phyloP scores from a whole-genome alignment of 2,113 vertebrate species.

The Clarias magur region DNA sequence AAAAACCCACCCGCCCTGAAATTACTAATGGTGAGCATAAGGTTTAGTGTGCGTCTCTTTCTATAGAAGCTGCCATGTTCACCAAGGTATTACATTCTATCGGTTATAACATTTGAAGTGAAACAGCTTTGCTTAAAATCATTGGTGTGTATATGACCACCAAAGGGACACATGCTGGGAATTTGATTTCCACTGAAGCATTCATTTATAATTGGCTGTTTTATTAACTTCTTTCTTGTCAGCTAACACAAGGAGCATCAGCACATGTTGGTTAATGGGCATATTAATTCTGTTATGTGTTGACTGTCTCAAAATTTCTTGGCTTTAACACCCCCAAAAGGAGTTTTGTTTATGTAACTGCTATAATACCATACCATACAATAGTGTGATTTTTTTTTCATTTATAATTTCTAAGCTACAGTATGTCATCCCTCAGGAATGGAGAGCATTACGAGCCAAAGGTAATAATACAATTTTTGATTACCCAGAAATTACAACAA shows the following conservation, averaged over 20 bases:
- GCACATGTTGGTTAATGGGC: background rate
- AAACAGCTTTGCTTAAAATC: background rate
- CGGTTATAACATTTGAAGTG: background rate
- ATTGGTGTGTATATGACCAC: background rate
- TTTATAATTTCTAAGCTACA: background rate
- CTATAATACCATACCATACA: background rate
- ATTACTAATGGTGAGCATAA: background rate
- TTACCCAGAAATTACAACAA: background rate
- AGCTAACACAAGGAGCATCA: background rate
- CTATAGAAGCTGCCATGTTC: background rate
- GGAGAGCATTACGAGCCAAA: background rate
- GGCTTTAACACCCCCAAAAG: background rate
- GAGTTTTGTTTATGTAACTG: background rate
- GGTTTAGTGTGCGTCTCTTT: background rate
- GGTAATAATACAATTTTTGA: background rate
- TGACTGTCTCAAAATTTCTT: background rate
- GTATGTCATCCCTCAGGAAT: background rate
- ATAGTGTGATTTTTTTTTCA: background rate
- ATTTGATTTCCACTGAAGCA: conserved; percentile 6
- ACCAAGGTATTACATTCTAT: background rate
- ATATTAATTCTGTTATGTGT: background rate
- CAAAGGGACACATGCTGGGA: background rate
- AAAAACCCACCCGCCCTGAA: background rate
- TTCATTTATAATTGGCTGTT: background rate
- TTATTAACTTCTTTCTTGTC: background rate